These are phyloP conservation scores for Vulpes vulpes DNA, from an alignment of 2,113 vertebrate species.

Conservation along the genomic window DNA sequence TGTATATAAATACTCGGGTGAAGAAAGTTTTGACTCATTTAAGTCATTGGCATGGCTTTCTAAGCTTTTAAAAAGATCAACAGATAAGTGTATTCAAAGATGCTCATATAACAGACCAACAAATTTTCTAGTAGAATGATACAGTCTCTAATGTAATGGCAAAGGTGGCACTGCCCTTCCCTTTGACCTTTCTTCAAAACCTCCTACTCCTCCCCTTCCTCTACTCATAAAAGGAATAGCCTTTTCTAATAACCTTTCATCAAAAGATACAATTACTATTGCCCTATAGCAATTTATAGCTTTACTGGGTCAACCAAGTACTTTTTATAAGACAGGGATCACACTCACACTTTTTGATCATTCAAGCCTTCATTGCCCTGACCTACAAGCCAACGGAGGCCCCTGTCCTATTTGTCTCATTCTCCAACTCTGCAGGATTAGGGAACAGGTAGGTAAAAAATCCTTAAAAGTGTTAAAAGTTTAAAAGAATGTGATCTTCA, in stretches of 20 bases:
- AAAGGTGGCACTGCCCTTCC: not conserved
- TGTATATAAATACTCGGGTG: not conserved
- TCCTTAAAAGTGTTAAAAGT: conserved; percentile 25
- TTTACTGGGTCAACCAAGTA: conserved; percentile 6
- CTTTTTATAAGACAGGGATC: not conserved
- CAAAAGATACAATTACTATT: conserved; percentile 59
- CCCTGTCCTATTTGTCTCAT: not conserved
- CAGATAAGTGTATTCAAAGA: not conserved
- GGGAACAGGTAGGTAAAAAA: not conserved
- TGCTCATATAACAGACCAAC: not conserved
- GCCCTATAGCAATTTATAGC: not conserved
- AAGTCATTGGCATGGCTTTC: conserved; percentile 19
- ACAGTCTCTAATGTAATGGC: not conserved
- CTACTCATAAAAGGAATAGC: not conserved
- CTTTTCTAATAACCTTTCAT: conserved; percentile 59
- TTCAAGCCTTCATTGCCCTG: not conserved
- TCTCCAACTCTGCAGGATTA: not conserved
- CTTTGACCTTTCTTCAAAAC: conserved; percentile 56
- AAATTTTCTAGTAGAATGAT: not conserved
- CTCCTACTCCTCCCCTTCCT: not conserved
- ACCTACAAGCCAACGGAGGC: not conserved
- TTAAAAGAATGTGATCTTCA: not conserved
- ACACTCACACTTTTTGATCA: not conserved
- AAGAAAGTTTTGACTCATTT: not conserved
- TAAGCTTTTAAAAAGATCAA: not conserved